These are phyloP conservation scores for Coendou prehensilis DNA, from an alignment of 2,797 vertebrate species.

Conservation along the genomic window DNA sequence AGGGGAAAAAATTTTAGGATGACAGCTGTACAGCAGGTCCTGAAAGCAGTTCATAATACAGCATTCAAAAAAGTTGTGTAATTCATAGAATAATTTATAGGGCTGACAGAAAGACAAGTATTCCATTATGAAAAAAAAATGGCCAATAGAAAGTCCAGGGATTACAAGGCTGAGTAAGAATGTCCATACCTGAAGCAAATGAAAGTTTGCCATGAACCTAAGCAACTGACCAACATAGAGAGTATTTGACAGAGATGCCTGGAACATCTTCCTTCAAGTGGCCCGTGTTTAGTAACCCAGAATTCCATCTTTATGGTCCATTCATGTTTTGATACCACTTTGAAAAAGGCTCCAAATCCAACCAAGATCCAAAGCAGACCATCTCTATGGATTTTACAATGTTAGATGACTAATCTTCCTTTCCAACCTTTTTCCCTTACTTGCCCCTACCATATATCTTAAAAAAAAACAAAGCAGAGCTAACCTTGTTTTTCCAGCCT, in stretches of 20 bases:
- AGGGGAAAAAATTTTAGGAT: constrained; percentile 49
- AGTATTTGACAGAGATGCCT: neutral
- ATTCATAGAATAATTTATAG: neutral
- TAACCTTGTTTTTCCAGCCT: neutral
- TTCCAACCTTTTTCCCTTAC: neutral
- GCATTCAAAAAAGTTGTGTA: neutral
- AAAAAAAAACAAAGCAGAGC: neutral
- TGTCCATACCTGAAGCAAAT: neutral
- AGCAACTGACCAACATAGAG: neutral
- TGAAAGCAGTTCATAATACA: constrained; percentile 7
- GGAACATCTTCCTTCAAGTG: neutral
- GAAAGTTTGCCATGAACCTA: neutral
- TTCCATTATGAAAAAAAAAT: constrained; percentile 11
- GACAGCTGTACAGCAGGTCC: neutral
- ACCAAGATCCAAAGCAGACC: neutral
- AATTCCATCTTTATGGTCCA: neutral
- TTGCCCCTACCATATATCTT: neutral
- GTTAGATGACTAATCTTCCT: neutral
- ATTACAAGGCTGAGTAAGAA: neutral
- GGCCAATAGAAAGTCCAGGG: neutral
- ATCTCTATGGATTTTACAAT: neutral
- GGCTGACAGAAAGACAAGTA: neutral
- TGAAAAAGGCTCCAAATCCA: neutral
- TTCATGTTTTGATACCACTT: neutral
- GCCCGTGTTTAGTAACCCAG: neutral